Evolutionary conservation across 2,797 vertebrate species (phyloP), one percentile per base, ranked within the genome.

Genomic region (Etheostoma nigrum): DNA sequence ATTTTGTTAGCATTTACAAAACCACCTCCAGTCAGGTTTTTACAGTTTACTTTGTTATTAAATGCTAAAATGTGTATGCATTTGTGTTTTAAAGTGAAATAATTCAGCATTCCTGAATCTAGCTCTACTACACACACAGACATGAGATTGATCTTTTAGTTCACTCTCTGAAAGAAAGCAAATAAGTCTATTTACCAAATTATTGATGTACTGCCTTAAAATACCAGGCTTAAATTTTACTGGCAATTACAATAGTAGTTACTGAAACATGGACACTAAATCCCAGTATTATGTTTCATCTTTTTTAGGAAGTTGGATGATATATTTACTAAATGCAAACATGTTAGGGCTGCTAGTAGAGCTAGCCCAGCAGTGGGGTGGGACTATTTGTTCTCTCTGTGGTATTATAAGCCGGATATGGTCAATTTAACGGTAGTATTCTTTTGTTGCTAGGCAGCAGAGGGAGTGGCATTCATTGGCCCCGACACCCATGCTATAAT

Each of bases 401-500:
- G 6, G 9, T 67, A 6, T 59, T 44, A 54, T 36, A 10, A 25
- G 11, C 59, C 5, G 47, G 21, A 60, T 14, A 2, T 1, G 6
- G 13, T 36, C 9, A 36, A 42, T 63, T 19, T 76, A 4, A 42
- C 25, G 18, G 7, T 58, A 1, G 13, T 18, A 0, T 71, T 75
- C 2, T 83, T 48, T 67, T 93, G 82, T 92, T 84, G 69, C 72
- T 88, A 99, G 98, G 96, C 94, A 21, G 95, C 95, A 45, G 96
- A 96, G 88, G 95, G 92, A 25, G 95, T 99, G 85, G 82, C 93
- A 45, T 99, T 99, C 94, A 96, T 99, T 74, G 97, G 98, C 58
- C 98, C 98, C 52, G 97, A 99, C 93, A 97, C 96, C 2, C 92
- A 96, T 71, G 98, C 98, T 70, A 98, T 99, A 94, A 96, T 97